phyloP scores from a whole-genome alignment of 2,113 vertebrate species.

The Pomatostomus ruficeps region DNA sequence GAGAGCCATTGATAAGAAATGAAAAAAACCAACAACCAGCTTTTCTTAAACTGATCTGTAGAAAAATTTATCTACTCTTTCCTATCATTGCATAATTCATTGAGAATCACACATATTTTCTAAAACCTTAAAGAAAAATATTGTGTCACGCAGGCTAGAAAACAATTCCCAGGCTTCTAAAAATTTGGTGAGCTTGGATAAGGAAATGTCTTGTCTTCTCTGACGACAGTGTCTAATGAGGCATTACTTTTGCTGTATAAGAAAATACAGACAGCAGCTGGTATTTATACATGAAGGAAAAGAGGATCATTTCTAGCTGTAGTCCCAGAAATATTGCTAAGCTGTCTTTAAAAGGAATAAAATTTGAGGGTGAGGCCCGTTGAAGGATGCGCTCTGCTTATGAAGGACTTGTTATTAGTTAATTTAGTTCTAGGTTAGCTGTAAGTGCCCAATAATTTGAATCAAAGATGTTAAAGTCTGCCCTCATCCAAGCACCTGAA shows the following conservation, averaged over 20 bases:
- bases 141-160: neutral
- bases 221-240: conserved; percentile 10
- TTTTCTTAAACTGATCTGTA: neutral
- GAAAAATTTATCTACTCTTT: neutral
- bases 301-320: neutral
- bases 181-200: conserved; percentile 5
- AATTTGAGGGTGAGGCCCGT: neutral
- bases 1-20: conserved; percentile 1
- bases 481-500: neutral
- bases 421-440: neutral
- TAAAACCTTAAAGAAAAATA: neutral
- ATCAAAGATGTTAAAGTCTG: neutral
- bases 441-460: neutral
- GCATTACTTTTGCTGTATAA: neutral
- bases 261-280: neutral
- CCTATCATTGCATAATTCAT: neutral
- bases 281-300: neutral
- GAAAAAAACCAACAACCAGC: neutral
- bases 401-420: neutral
- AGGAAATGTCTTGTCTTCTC: neutral
- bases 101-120: neutral
- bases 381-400: neutral
- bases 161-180: neutral
- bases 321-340: neutral
- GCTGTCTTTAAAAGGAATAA: neutral